Conservation (phyloP, 2,797 vertebrate species). For the Mustela erminea region DNA sequence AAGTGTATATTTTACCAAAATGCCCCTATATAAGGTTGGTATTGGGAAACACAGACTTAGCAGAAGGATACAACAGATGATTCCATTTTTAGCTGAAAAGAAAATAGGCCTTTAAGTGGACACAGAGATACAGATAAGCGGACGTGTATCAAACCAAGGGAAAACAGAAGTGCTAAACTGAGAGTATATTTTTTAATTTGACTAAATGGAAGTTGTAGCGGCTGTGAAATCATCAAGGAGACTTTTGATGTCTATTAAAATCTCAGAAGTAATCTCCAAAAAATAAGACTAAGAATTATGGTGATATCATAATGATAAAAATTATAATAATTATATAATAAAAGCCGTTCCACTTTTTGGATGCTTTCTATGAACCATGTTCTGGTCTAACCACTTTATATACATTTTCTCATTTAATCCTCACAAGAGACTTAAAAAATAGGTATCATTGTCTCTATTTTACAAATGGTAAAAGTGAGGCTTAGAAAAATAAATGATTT, state of each 20-base stretch:
- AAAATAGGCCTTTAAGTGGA: not conserved
- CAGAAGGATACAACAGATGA: not conserved
- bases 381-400: not conserved
- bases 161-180: not conserved
- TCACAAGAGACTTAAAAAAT: not conserved
- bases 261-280: not conserved
- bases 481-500: not conserved
- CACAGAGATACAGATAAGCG: not conserved
- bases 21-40: not conserved
- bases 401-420: constrained; percentile 38
- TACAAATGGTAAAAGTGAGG: constrained; percentile 18
- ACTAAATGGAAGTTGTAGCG: not conserved
- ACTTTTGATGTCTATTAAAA: not conserved
- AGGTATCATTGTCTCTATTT: constrained; percentile 1
- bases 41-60: constrained; percentile 7
- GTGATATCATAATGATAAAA: not conserved
- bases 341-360: not conserved
- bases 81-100: not conserved
- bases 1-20: constrained; percentile 25
- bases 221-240: not conserved
- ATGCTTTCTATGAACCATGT: not conserved
- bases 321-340: not conserved
- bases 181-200: not conserved
- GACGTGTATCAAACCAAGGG: not conserved
- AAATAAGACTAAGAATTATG: not conserved